Base-by-base conservation (phyloP, 2,888 invertebrate species). In the Drosophila tanythrix region DNA sequence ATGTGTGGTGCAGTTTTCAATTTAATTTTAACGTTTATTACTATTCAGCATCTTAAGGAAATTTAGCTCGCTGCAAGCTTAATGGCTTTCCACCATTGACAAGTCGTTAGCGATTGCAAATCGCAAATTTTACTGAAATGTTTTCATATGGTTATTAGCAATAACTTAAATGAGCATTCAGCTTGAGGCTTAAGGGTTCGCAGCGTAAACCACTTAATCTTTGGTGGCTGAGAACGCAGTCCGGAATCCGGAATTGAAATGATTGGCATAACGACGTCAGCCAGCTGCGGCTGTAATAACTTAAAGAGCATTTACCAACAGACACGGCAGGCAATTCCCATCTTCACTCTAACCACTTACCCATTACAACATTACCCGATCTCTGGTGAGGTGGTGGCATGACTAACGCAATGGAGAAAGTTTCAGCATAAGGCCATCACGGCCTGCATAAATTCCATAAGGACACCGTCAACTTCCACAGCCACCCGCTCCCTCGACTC, bases 381-480 rank as follows among this genome's bases (percentile, higher is more conserved):
- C 66, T 51, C 61, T 57, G 63, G 56, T 27, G 68, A 52, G 46
- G 21, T 35, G 52, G 33, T 50, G 69, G 57, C 68, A 66, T 74
- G 80, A 80, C 74, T 68, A 71, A 63, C 71, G 70, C 81, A 67
- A 70, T 72, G 68, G 79, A 66, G 68, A 78, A 82, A 82, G 70
- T 82, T 82, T 82, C 53, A 74, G 68, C 78, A 69, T 66, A 64
- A 46, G 79, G 71, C 71, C 71, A 70, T 61, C 73, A 68, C 62
- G 74, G 71, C 62, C 81, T 82, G 82, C 82, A 82, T 82, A 82
- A 82, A 82, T 82, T 82, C 76, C 81, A 76, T 76, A 76, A 82
- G 82, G 82, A 75, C 76, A 66, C 71, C 65, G 70, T 38, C 74
- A 76, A 79, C 73, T 25, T 46, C 46, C 69, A 25, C 36, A 21